phyloP scores from a whole-genome alignment of 2,113 vertebrate genomes.

The Sakesphorus luctuosus region DNA sequence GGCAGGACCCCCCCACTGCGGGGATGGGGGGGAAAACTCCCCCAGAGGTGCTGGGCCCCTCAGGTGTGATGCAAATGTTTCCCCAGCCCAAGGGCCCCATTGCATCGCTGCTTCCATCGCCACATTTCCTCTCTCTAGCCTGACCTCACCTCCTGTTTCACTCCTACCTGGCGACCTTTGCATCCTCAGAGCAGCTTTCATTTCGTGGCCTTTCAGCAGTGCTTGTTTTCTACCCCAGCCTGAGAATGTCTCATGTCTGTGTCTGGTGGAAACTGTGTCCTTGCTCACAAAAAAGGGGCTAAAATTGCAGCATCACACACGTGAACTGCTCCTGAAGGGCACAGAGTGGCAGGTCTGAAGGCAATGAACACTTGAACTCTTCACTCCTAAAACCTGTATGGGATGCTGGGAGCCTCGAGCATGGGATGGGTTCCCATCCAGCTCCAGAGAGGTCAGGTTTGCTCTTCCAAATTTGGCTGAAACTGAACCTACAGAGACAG shows the following conservation, averaged over 20 bases:
- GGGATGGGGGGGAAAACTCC: background rate
- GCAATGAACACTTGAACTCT: background rate
- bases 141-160: background rate
- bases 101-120: constrained; percentile 38
- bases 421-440: background rate
- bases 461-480: background rate
- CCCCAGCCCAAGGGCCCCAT: background rate
- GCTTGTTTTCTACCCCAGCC: background rate
- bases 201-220: background rate
- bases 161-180: constrained; percentile 33
- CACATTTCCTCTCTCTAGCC: constrained; percentile 19
- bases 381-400: background rate
- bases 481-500: background rate
- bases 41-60: background rate
- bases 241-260: background rate
- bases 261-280: background rate
- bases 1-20: fast-evolving
- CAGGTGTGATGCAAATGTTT: background rate
- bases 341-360: background rate
- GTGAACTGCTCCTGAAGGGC: background rate
- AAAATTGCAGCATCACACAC: background rate
- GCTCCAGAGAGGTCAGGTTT: background rate
- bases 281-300: background rate
- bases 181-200: background rate
- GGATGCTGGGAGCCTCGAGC: background rate